phyloP scores from a whole-genome alignment of 2,888 invertebrate genomes.

The Diogma glabrata region DNA sequence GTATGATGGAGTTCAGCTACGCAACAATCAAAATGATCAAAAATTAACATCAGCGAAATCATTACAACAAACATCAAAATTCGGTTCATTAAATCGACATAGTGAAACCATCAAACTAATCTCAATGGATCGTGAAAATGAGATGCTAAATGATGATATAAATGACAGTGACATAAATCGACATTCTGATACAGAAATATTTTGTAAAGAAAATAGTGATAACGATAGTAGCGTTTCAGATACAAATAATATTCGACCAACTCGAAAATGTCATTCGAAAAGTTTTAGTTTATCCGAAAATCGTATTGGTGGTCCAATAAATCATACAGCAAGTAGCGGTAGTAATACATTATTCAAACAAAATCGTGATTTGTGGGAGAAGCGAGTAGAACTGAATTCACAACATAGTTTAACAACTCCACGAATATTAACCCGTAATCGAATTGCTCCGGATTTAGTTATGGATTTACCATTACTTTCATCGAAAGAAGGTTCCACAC shows the following conservation, averaged over 20 bases:
- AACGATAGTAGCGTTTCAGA: constrained; percentile 11
- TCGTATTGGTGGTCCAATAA: constrained; percentile 12
- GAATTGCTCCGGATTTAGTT: constrained; percentile 64
- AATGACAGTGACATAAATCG: too few species aligned
- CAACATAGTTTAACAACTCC: constrained; percentile 37
- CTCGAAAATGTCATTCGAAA: constrained; percentile 20
- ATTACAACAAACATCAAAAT: neutral
- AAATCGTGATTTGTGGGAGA: constrained; percentile 50
- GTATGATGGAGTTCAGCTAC: constrained; percentile 18
- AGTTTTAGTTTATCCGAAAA: constrained; percentile 21
- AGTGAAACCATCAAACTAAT: constrained; percentile 14
- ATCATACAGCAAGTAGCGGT: neutral
- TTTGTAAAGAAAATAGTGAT: constrained; percentile 14
- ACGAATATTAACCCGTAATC: constrained; percentile 24
- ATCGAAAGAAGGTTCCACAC: constrained; percentile 29
- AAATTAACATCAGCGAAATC: neutral
- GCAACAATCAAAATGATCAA: constrained; percentile 14
- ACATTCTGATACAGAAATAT: constrained; percentile 19
- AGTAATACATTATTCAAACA: constrained; percentile 23
- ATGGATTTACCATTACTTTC: constrained; percentile 62
- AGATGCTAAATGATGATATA: neutral
- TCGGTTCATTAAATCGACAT: constrained; percentile 10
- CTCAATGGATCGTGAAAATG: constrained; percentile 9
- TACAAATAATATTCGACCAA: constrained; percentile 13
- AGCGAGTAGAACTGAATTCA: constrained; percentile 44